A percentile compares a stretch with the other conserved stretches of the same genome.
phyloP scores from a whole-genome alignment of 2,113 vertebrate species.

The Trematomus loennbergii region DNA sequence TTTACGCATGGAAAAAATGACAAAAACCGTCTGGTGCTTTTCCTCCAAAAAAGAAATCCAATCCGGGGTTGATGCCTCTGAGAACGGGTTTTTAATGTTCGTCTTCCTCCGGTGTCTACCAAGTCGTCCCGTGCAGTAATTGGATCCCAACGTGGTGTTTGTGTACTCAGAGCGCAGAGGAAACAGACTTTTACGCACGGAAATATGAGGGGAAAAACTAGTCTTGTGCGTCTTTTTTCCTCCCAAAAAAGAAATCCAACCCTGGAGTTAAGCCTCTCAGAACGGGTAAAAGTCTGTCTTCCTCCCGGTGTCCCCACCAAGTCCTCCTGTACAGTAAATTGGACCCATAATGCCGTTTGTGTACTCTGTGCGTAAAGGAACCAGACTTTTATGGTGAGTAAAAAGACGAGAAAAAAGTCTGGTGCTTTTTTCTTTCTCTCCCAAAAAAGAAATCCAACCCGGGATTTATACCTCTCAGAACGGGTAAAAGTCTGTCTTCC shows the following conservation, averaged over 20 bases:
- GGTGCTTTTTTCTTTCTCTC: background rate
- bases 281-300: background rate
- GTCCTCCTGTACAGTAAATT: slow-evolving; percentile 94
- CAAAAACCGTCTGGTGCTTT: no score
- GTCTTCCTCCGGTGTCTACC: slow-evolving; percentile 79
- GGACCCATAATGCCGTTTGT: slow-evolving; percentile 86
- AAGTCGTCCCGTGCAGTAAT: slow-evolving; percentile 94
- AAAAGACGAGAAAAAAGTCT: background rate
- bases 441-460: slow-evolving; percentile 13
- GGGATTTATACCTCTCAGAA: background rate
- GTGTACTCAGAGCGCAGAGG: slow-evolving; percentile 83
- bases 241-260: slow-evolving; percentile 18
- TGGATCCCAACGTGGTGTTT: slow-evolving; percentile 87
- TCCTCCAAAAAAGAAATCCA: no score
- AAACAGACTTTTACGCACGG: slow-evolving; percentile 13
- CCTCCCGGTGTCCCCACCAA: slow-evolving; percentile 84
- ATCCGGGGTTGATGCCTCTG: background rate
- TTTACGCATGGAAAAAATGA: no score
- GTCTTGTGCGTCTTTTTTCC: slow-evolving; percentile 1
- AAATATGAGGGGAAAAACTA: background rate
- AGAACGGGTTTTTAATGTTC: background rate
- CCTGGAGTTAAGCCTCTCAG: background rate
- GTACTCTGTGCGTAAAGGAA: slow-evolving; percentile 81
- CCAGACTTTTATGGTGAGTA: background rate
- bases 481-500: background rate